A percentile compares a stretch with the other conserved stretches of the same genome.
phyloP scores from a whole-genome alignment of 2,888 invertebrate genomes.

The Cancer borealis region DNA sequence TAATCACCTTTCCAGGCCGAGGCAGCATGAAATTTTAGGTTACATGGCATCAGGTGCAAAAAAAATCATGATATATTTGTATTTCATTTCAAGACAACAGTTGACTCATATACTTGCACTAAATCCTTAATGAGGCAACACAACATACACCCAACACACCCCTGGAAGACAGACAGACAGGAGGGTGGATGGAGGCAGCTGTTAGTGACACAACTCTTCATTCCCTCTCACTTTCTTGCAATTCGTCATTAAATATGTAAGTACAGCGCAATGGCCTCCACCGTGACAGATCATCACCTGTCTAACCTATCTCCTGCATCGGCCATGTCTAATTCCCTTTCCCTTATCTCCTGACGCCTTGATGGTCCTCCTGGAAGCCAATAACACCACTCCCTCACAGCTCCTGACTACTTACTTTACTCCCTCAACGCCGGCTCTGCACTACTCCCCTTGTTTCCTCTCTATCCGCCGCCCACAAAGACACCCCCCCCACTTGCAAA shows the following conservation, averaged over 20 bases:
- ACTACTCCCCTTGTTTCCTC: background rate
- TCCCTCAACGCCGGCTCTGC: background rate
- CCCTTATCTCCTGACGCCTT: constrained; percentile 24
- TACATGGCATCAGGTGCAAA: too few species aligned
- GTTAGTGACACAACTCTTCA: background rate
- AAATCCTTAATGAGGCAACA: too few species aligned
- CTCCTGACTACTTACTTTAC: background rate
- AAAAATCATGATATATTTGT: too few species aligned
- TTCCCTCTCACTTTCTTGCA: background rate
- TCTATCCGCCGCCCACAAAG: background rate
- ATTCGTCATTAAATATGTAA: background rate
- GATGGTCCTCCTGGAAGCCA: background rate
- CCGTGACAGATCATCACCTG: background rate
- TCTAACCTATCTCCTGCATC: background rate
- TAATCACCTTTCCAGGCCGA: too few species aligned
- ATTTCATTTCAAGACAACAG: too few species aligned
- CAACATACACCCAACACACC: too few species aligned
- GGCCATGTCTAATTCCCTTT: background rate
- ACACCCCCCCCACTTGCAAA: background rate
- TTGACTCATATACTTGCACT: too few species aligned
- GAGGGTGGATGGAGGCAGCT: too few species aligned
- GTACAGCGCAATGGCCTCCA: background rate
- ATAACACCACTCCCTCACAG: background rate
- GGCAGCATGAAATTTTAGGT: too few species aligned
- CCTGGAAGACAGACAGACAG: too few species aligned